phyloP scores from a whole-genome alignment of 1,140 invertebrate species.

The Parapsyche elsis region DNA sequence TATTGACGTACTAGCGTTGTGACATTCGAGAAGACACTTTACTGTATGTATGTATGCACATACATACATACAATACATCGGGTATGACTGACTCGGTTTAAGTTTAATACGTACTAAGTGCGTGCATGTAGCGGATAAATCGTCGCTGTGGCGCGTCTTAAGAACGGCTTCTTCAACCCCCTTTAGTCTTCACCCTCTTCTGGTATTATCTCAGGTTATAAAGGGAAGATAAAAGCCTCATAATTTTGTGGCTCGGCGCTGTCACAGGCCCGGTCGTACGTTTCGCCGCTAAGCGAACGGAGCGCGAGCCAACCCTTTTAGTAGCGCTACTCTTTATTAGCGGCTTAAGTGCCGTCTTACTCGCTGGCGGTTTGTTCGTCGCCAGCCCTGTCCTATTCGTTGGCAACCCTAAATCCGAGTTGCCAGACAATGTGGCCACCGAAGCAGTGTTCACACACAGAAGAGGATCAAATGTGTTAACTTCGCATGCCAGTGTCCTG shows the following conservation, averaged over 20 bases:
- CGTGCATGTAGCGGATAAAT: neutral
- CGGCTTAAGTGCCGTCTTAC: slow-evolving; percentile 54
- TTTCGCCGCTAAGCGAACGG: slow-evolving; percentile 43
- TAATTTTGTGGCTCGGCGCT: slow-evolving; percentile 53
- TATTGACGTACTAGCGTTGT: no score
- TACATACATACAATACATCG: neutral
- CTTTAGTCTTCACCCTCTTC: neutral
- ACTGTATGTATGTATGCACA: neutral
- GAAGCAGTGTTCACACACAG: no score
- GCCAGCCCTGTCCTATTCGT: slow-evolving; percentile 29
- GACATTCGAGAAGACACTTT: no score
- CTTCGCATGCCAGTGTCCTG: no score
- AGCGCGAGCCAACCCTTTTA: slow-evolving; percentile 52
- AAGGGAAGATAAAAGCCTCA: slow-evolving; percentile 55
- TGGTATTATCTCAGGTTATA: slow-evolving; percentile 53
- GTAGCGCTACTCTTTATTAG: slow-evolving; percentile 54
- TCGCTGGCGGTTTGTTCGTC: slow-evolving; percentile 53
- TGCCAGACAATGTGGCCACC: neutral
- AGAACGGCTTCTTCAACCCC: neutral
- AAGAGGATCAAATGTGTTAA: no score
- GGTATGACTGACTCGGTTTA: no score
- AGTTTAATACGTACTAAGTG: no score
- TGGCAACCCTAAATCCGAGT: neutral
- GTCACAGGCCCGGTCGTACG: slow-evolving; percentile 42
- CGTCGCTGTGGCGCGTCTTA: neutral